Conservation (phyloP, 1,140 invertebrate genomes). For the Bombus cullumanus region DNA sequence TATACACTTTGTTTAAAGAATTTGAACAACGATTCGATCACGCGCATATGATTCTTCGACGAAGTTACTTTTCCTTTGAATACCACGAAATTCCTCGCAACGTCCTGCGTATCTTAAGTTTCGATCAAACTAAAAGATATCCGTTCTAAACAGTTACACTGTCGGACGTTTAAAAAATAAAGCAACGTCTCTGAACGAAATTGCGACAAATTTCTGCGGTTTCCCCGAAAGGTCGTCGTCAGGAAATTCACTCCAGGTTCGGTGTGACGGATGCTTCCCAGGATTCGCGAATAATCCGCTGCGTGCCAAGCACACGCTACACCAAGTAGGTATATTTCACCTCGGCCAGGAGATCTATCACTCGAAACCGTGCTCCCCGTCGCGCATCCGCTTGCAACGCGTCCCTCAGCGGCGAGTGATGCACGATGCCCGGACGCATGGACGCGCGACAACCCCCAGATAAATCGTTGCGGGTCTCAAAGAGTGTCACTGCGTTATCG, state of each 20-base stretch:
- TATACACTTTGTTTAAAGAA: too few species aligned
- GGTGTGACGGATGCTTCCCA: constrained; percentile 5
- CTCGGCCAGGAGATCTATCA: constrained; percentile 53
- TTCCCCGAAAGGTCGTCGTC: constrained; percentile 8
- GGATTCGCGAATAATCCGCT: constrained; percentile 16
- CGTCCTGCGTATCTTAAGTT: neutral
- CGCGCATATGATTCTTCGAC: too few species aligned
- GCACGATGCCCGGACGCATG: constrained; percentile 43
- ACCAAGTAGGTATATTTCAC: constrained; percentile 54
- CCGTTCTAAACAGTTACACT: too few species aligned
- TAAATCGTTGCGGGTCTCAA: constrained; percentile 46
- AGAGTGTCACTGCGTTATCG: constrained; percentile 50
- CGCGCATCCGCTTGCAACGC: constrained; percentile 41
- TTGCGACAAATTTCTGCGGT: constrained; percentile 12
- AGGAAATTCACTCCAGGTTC: neutral
- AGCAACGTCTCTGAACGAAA: neutral
- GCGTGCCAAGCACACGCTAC: constrained; percentile 60
- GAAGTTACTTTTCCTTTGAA: too few species aligned
- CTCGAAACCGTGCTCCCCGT: constrained; percentile 47
- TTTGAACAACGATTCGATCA: too few species aligned
- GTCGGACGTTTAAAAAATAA: neutral
- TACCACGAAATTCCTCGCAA: neutral
- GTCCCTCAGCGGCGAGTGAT: constrained; percentile 43
- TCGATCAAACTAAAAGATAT: neutral
- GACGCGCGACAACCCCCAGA: constrained; percentile 45